Percentiles rank a stretch among this genome's conserved stretches.
Conservation (phyloP, 2,888 invertebrate species). For the Dicyrtomina minuta region DNA sequence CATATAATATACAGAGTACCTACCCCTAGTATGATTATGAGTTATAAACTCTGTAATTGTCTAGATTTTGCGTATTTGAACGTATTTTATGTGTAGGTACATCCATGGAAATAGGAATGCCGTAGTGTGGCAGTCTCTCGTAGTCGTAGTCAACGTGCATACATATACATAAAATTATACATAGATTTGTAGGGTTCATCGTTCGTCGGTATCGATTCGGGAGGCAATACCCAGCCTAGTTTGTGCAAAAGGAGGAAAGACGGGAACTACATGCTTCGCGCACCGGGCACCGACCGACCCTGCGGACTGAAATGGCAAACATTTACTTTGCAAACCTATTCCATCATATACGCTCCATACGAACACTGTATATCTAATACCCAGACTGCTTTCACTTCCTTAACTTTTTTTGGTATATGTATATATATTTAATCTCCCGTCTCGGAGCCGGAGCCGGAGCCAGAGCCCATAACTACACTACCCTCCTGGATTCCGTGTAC, state of each 20-base stretch:
- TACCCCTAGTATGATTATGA: too few relatives aligned
- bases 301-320: constrained; percentile 28
- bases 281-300: constrained; percentile 29
- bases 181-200: constrained; percentile 21
- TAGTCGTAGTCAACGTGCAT: background rate
- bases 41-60: too few relatives aligned
- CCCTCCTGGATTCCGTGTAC: too few relatives aligned
- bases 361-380: background rate
- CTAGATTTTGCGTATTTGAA: too few relatives aligned
- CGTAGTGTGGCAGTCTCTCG: too few relatives aligned
- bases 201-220: constrained; percentile 23
- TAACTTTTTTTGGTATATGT: background rate
- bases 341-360: background rate
- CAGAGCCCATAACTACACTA: too few relatives aligned
- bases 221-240: constrained; percentile 38
- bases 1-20: too few relatives aligned
- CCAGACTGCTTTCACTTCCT: background rate
- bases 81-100: too few relatives aligned
- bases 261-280: constrained; percentile 5
- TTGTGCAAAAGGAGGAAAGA: constrained; percentile 10
- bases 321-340: constrained; percentile 21
- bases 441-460: too few relatives aligned
- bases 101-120: too few relatives aligned
- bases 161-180: background rate
- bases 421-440: background rate